Conservation (phyloP, 2,888 invertebrate species). For the Flexamia atlantica region DNA sequence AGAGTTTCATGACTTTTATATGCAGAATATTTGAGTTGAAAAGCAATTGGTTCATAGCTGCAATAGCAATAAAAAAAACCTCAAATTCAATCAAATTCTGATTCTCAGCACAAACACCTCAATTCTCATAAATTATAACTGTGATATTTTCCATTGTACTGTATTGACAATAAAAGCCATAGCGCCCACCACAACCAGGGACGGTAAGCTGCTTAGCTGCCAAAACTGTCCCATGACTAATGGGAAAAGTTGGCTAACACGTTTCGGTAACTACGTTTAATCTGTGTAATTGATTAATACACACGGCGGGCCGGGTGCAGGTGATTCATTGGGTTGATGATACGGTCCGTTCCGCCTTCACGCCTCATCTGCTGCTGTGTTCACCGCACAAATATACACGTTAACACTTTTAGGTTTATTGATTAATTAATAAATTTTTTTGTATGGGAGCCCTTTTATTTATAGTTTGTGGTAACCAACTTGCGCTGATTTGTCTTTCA, state of each 20-base stretch:
- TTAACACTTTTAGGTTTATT: no score
- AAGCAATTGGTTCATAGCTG: no score
- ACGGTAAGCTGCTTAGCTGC: slow-evolving; percentile 32
- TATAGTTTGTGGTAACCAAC: no score
- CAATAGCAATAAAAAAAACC: no score
- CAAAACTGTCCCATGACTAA: slow-evolving; percentile 25
- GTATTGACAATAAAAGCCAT: not conserved
- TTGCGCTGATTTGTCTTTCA: no score
- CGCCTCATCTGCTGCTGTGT: not conserved
- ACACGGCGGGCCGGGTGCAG: slow-evolving; percentile 4
- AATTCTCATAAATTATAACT: not conserved
- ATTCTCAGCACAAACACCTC: no score
- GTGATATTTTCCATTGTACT: not conserved
- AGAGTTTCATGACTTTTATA: no score
- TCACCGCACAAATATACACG: no score
- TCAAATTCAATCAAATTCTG: no score
- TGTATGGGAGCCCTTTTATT: no score
- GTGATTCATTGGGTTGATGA: slow-evolving; percentile 26
- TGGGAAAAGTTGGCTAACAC: slow-evolving; percentile 45
- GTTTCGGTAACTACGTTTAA: slow-evolving; percentile 39
- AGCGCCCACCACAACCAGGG: not conserved
- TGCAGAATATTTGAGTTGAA: no score
- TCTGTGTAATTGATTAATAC: slow-evolving; percentile 43
- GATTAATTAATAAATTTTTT: no score
- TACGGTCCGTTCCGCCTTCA: not conserved